These are phyloP conservation scores for Hydropsyche betteni DNA, from an alignment of 2,888 invertebrate species.

Conservation along the genomic window DNA sequence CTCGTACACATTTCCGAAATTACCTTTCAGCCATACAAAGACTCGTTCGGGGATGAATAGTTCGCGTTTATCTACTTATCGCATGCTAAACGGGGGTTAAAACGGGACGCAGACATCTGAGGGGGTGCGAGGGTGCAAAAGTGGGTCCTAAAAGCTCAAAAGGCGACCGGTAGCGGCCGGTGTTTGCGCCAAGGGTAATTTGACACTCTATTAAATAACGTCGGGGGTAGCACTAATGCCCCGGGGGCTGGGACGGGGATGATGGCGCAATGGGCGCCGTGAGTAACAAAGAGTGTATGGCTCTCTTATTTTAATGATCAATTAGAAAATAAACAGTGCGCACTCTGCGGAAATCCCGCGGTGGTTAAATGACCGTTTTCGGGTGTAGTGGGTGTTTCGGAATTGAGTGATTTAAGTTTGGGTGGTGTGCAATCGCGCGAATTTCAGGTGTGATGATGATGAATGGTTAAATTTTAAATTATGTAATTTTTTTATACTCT, in stretches of 20 bases:
- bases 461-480: too few species aligned
- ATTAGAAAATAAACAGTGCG: conserved; percentile 25
- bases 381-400: too few species aligned
- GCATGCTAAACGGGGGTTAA: neutral
- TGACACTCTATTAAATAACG: conserved; percentile 42
- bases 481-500: too few species aligned
- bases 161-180: conserved; percentile 32
- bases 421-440: too few species aligned
- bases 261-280: conserved; percentile 1
- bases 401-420: too few species aligned
- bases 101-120: neutral
- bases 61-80: conserved; percentile 16
- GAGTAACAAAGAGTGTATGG: conserved; percentile 28
- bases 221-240: conserved; percentile 22
- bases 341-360: neutral
- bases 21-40: too few species aligned
- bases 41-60: neutral
- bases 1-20: too few species aligned
- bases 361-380: too few species aligned
- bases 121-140: neutral
- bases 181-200: conserved; percentile 39
- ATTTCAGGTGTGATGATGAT: too few species aligned
- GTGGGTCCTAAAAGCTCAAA: conserved; percentile 6
- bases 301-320: conserved; percentile 41
- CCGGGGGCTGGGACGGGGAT: conserved; percentile 28